Conservation (phyloP, 2,113 vertebrate species). For the Cyphomyrus discorhynchus region DNA sequence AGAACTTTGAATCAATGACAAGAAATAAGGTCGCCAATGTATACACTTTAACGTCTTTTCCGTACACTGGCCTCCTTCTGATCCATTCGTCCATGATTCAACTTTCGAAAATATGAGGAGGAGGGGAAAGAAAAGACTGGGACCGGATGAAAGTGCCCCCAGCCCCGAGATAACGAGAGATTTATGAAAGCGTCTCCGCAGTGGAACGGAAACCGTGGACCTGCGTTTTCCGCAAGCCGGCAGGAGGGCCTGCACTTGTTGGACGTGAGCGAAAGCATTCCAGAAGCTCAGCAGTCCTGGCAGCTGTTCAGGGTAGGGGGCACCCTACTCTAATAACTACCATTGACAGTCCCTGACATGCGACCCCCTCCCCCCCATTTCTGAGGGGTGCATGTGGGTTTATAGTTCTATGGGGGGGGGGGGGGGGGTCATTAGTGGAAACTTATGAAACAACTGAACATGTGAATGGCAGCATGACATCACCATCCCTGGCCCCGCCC, state of each 20-base stretch:
- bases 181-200: constrained; percentile 57
- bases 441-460: neutral
- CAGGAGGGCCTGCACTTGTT: constrained; percentile 42
- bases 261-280: neutral
- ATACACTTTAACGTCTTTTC: neutral
- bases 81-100: neutral
- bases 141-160: constrained; percentile 48
- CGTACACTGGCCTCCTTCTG: neutral
- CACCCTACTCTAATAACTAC: neutral
- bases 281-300: neutral
- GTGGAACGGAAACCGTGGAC: constrained; percentile 57
- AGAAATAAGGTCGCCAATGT: neutral
- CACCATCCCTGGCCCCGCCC: neutral
- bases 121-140: constrained; percentile 44
- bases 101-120: neutral
- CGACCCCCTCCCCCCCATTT: neutral
- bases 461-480: neutral
- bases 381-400: neutral
- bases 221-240: constrained; percentile 58
- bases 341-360: neutral
- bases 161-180: constrained; percentile 51
- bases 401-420: neutral
- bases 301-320: neutral
- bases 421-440: neutral
- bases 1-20: neutral